Evolutionary conservation across 2,113 vertebrate genomes (phyloP).

Genomic region (Chloroceryle aenea): DNA sequence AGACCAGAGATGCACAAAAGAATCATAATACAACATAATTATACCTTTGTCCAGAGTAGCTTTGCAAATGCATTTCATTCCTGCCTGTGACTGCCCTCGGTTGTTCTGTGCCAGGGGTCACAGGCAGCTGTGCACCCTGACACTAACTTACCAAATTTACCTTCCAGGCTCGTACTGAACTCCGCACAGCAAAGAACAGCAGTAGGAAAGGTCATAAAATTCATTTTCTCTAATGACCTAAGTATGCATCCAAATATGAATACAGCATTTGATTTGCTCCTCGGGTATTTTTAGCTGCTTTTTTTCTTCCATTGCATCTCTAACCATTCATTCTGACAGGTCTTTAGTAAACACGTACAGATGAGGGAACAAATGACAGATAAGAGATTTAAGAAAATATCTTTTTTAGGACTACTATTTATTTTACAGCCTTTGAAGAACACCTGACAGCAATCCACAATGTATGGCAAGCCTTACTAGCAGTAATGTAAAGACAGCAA

Average conservation of each 20-base stretch:
- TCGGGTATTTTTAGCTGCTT: not conserved
- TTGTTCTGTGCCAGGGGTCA: not conserved
- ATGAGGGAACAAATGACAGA: not conserved
- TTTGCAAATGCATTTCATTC: not conserved
- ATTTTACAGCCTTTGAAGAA: not conserved
- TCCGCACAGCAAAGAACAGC: not conserved
- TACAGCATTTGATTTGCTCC: not conserved
- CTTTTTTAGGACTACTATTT: not conserved
- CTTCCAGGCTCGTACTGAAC: not conserved
- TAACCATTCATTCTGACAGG: not conserved
- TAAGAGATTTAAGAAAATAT: not conserved
- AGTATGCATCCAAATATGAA: not conserved
- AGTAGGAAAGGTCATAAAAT: not conserved
- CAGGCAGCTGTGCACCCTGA: not conserved
- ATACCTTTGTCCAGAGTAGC: not conserved
- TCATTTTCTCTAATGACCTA: not conserved
- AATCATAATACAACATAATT: not conserved
- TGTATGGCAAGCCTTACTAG: not conserved
- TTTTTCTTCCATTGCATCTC: not conserved
- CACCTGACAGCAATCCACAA: not conserved
- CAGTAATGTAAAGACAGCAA: not conserved
- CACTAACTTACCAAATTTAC: not conserved
- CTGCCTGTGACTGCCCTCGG: not conserved
- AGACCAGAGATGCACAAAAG: not conserved
- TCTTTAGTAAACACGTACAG: not conserved